Base-by-base conservation (phyloP, 2,888 invertebrate genomes). In the Ischnura elegans region DNA sequence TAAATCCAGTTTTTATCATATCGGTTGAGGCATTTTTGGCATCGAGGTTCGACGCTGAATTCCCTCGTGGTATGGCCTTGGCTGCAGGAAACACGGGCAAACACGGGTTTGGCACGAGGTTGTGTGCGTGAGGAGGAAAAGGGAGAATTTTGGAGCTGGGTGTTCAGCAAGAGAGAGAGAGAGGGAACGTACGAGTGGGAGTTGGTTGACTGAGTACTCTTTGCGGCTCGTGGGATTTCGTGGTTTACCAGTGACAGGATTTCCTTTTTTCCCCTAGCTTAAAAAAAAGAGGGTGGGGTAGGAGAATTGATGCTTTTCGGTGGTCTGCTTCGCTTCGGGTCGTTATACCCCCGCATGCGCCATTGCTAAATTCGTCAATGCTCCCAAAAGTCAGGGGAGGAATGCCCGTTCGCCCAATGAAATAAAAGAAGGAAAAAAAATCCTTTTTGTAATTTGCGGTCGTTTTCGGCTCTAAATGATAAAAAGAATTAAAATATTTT, bases 221-320 rank as follows among this genome's bases (percentile, higher is more conserved):
- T 76, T 76, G 86, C n/a, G 86, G 86, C n/a, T 25, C 46, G 21
- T 45, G 86, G 45, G 43, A 86, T 86, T 86, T 43, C 45, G 86
- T 45, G 86, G 86, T 86, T 86, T 86, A 86, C 86, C 86, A 19
- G 21, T 25, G 46, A 86, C 2, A n/a, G 45, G n/a, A 21, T 45
- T 86, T 76, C 45, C 46, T 86, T 86, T 76, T 86, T 86, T 86
- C 51, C 51, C 51, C 51, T 13, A n/a, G n/a, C n/a, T 85, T 36
- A 45, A 16, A n/a, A 46, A 46, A 45, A 43, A 4, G 46, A 8
- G 13, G 8, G 6, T 3, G 51, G 51, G 51, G 51, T 2, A 1
- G 51, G 46, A 10, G 43, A n/a, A 46, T 86, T 86, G 86, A 43
- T 43, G 86, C 46, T 86, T 25, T 86, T 25, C 45, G 45, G 45